Conservation (phyloP, 2,797 vertebrate genomes). For the Dendrocincla fuliginosa region DNA sequence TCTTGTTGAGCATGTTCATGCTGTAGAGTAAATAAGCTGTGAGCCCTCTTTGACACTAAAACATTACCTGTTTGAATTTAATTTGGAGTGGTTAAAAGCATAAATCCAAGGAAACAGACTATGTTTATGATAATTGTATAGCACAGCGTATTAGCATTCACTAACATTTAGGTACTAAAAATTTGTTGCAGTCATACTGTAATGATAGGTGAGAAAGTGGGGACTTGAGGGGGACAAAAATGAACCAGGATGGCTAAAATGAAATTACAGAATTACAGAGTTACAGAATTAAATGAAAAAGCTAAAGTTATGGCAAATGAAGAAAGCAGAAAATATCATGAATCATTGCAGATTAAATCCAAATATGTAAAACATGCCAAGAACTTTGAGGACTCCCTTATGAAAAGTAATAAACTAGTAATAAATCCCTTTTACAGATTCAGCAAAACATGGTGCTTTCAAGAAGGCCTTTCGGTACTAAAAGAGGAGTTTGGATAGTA, state of each 20-base stretch:
- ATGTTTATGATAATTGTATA: neutral
- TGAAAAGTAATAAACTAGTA: neutral
- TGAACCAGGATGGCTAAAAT: neutral
- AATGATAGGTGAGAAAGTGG: neutral
- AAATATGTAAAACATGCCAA: neutral
- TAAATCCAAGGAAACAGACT: neutral
- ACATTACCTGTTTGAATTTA: neutral
- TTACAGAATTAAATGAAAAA: neutral
- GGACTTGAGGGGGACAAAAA: neutral
- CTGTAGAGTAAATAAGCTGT: neutral
- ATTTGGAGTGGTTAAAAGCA: neutral
- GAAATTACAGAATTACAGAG: neutral
- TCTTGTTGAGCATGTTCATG: neutral
- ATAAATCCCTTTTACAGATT: neutral
- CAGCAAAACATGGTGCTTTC: neutral
- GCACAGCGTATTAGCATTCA: neutral
- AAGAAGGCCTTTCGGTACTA: neutral
- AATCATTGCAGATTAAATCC: neutral
- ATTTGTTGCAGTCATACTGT: neutral
- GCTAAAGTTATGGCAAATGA: neutral
- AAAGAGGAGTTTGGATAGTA: neutral
- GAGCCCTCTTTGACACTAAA: neutral
- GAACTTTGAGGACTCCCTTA: neutral
- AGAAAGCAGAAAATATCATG: neutral
- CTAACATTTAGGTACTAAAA: neutral